Base-by-base conservation (phyloP, 2,797 vertebrate genomes). In the Neopelma chrysocephalum region DNA sequence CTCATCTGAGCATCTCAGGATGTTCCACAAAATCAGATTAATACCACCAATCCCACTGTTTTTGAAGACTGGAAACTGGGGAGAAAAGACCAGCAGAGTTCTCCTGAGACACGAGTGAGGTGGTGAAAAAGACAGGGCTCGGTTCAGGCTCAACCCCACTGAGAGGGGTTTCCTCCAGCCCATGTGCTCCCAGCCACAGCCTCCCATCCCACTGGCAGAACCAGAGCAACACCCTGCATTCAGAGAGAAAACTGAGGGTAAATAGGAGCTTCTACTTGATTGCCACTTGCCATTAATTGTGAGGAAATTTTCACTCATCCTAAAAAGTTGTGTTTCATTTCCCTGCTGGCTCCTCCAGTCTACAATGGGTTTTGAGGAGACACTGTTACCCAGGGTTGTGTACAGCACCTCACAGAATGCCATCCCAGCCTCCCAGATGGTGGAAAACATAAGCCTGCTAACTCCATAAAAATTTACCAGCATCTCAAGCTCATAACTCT, bases 221-320 rank as follows among this genome's bases (percentile, higher is more conserved):
- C 53, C 29, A 18, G 26, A 23, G 45, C 61, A n/a, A 13, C 3
- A 31, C 21, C 3, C 0, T 4, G 5, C 25, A 47, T 0, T 0
- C 31, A 42, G 42, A 47, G 21, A 70, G 27, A 21, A 47, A 64
- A 27, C 11, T 29, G 53, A 65, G 65, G 27, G 45, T 27, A 31
- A 75, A 19, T 6, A 18, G 23, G n/a, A 76, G 12, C 64, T 62
- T 57, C 26, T 34, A 16, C 18, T 76, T 29, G 31, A 20, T 29
- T 51, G 53, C 14, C 25, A 17, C 14, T 70, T 77, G 11, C 42
- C 45, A 64, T 25, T 38, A 34, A 48, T 36, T 66, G 26, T 57
- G 36, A 70, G 82, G 60, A 69, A 25, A 51, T n/a, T 36, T 43
- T 60, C 32, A 20, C 32, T 72, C 29, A 17, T 43, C 42, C 26